Conservation (phyloP, 2,888 invertebrate genomes). For the Nomada fabriciana region DNA sequence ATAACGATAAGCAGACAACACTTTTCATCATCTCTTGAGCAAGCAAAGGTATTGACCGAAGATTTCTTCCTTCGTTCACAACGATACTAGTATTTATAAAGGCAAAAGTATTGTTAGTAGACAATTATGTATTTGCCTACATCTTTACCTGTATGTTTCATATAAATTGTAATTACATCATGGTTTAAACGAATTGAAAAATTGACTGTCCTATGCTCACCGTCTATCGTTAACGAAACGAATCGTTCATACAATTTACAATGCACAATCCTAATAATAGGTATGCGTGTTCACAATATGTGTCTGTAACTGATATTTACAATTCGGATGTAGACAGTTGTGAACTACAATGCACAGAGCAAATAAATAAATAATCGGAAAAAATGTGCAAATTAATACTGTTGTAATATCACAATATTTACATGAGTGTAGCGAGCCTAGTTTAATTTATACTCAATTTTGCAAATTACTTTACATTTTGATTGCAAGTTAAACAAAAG, state of each 20-base stretch:
- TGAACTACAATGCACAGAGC: conserved; percentile 12
- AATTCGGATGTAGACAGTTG: not conserved
- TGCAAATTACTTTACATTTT: not conserved
- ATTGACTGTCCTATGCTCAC: not conserved
- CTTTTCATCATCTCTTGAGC: not conserved
- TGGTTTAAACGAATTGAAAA: not conserved
- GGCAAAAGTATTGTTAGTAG: not conserved
- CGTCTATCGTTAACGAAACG: conserved; percentile 23
- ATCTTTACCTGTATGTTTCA: not conserved
- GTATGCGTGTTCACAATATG: conserved; percentile 20
- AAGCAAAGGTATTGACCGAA: not conserved
- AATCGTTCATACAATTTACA: conserved; percentile 57
- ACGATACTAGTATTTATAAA: not conserved
- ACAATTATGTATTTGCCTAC: not conserved
- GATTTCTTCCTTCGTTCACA: not conserved
- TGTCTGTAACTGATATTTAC: conserved; percentile 43
- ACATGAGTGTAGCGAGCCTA: not conserved
- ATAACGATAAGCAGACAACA: conserved; percentile 16
- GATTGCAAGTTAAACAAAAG: not conserved
- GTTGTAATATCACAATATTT: not conserved
- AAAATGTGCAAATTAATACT: not conserved
- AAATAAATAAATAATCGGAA: not conserved
- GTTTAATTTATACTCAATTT: not conserved
- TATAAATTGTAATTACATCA: not conserved
- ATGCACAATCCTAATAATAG: conserved; percentile 14